Percentiles rank a stretch among this genome's conserved stretches.
phyloP scores from a whole-genome alignment of 2,888 invertebrate genomes.

The Cryptophagus acutangulus region DNA sequence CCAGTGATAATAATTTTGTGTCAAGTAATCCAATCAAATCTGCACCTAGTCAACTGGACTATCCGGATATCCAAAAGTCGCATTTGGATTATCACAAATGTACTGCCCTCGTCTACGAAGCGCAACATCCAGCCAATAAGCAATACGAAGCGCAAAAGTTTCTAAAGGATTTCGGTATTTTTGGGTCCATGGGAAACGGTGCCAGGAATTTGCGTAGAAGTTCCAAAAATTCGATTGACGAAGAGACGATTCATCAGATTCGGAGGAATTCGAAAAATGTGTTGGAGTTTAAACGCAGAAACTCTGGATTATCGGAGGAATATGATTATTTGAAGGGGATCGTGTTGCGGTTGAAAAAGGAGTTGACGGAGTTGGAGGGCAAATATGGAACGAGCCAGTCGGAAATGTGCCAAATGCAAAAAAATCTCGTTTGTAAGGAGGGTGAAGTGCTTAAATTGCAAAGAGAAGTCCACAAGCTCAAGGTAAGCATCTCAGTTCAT shows the following conservation, averaged over 20 bases:
- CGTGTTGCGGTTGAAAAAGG: conserved; percentile 49
- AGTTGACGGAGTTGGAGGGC: conserved; percentile 50
- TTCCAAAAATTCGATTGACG: conserved; percentile 35
- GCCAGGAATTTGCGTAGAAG: conserved; percentile 31
- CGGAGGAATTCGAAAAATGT: conserved; percentile 37
- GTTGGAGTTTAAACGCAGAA: conserved; percentile 30
- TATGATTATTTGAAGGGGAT: conserved; percentile 44
- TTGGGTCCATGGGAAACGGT: conserved; percentile 46
- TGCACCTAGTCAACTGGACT: conserved; percentile 25
- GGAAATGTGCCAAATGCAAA: conserved; percentile 54
- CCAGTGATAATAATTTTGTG: conserved; percentile 24
- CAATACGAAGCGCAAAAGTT: conserved; percentile 42
- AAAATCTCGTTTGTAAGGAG: conserved; percentile 53
- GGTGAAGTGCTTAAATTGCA: conserved; percentile 57
- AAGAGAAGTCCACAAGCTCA: conserved; percentile 66
- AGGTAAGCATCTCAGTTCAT: too few species aligned
- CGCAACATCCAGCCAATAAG: too few species aligned
- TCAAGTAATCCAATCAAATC: too few species aligned
- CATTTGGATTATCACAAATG: conserved; percentile 39
- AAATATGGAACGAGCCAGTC: conserved; percentile 50
- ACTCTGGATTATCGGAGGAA: conserved; percentile 38
- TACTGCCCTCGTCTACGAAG: conserved; percentile 37
- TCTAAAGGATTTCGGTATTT: conserved; percentile 44
- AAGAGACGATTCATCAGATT: conserved; percentile 34
- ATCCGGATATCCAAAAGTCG: conserved; percentile 33